phyloP scores from a whole-genome alignment of 2,113 vertebrate genomes.

The Gadus chalcogrammus region DNA sequence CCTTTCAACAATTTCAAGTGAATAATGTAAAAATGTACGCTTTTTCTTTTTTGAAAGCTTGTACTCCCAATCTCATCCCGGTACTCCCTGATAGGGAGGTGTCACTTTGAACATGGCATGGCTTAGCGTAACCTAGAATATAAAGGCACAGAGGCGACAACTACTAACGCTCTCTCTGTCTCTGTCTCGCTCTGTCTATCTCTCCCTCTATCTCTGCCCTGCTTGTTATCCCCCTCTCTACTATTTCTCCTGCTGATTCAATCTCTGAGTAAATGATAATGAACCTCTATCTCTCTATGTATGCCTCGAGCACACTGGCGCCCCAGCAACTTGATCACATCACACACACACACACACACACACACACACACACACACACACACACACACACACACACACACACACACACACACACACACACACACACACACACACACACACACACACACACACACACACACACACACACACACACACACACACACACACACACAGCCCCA shows the following conservation, averaged over 20 bases:
- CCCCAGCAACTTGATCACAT: conserved; percentile 38
- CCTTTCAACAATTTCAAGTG: no score
- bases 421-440: no score
- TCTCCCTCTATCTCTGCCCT: conserved; percentile 1
- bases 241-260: conserved; percentile 54
- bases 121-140: neutral
- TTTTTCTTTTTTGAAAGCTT: no score
- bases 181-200: conserved; percentile 12
- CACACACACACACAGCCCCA: neutral
- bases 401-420: neutral
- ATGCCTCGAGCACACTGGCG: conserved; percentile 56
- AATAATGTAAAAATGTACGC: no score
- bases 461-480: neutral
- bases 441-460: neutral
- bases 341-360: no score
- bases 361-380: conserved; percentile 13
- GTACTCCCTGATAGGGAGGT: neutral
- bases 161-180: conserved; percentile 18
- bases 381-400: no score
- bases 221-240: neutral
- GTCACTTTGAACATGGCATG: neutral
- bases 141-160: neutral
- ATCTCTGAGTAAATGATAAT: conserved; percentile 68
- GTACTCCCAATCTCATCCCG: no score
- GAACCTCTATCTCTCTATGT: conserved; percentile 66